phyloP scores from a whole-genome alignment of 2,888 invertebrate species.

The Tenthredo notha region DNA sequence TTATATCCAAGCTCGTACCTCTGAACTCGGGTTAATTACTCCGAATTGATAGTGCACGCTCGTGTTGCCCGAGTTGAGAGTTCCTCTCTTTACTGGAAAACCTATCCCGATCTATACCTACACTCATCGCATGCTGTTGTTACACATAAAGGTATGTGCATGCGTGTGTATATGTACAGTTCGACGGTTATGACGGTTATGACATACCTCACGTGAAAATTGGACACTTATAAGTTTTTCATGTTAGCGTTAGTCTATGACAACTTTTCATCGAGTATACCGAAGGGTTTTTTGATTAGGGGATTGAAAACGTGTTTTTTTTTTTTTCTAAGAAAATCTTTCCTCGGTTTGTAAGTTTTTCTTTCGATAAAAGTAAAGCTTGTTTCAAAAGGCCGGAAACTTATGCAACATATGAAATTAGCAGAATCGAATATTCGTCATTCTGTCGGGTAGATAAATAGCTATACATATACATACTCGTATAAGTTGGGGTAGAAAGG shows the following conservation, averaged over 20 bases:
- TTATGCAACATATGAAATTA: not conserved
- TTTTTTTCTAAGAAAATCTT: not conserved
- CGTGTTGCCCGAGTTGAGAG: conserved; percentile 14
- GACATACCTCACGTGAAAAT: not conserved
- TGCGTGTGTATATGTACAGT: not conserved
- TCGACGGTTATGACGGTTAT: not conserved
- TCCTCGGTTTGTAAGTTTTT: not conserved
- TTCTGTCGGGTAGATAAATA: not conserved
- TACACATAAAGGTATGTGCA: not conserved
- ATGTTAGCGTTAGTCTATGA: not conserved
- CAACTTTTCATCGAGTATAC: not conserved
- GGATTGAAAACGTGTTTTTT: not conserved
- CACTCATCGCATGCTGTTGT: not conserved
- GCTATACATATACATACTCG: not conserved
- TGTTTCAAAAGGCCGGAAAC: not conserved
- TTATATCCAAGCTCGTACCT: conserved; percentile 22
- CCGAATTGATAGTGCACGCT: conserved; percentile 43
- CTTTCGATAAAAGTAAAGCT: not conserved
- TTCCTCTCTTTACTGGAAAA: conserved; percentile 32
- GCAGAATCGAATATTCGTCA: not conserved
- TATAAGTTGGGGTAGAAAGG: not conserved
- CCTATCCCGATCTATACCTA: not conserved
- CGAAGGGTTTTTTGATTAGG: no score
- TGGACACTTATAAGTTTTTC: not conserved
- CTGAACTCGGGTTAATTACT: conserved; percentile 43